Conservation (phyloP, 2,797 vertebrate genomes). For the Spinibarbus caldwelli region DNA sequence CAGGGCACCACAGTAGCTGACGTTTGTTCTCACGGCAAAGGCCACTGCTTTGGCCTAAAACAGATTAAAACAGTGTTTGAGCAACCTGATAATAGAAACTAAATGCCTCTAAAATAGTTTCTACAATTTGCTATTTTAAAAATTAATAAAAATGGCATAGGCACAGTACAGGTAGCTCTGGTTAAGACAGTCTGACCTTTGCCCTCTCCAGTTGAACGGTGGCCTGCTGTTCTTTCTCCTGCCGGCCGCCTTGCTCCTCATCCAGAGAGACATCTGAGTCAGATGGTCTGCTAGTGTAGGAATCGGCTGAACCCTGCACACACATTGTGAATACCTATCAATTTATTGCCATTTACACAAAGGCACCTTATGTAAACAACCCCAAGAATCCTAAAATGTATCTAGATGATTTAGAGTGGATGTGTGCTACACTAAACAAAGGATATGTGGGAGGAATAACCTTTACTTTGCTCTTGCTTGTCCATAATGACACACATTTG, state of each 20-base stretch:
- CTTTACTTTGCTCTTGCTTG: background rate
- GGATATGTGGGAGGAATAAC: slow-evolving; percentile 17
- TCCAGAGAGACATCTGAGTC: slow-evolving; percentile 99
- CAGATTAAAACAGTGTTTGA: slow-evolving; percentile 9
- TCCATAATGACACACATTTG: slow-evolving; percentile 9
- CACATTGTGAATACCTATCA: background rate
- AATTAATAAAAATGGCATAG: background rate
- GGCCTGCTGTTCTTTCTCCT: slow-evolving; percentile 96
- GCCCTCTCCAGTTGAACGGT: slow-evolving; percentile 94
- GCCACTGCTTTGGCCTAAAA: slow-evolving; percentile 92
- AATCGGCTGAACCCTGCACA: slow-evolving; percentile 96
- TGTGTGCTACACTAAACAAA: slow-evolving; percentile 1
- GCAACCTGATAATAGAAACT: background rate
- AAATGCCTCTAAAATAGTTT: no score
- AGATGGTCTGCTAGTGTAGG: slow-evolving; percentile 97
- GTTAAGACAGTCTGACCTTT: slow-evolving; percentile 79
- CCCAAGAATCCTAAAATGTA: background rate
- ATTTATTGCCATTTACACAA: background rate
- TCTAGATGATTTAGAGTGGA: background rate
- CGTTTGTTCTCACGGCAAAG: slow-evolving; percentile 96
- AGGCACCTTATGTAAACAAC: background rate
- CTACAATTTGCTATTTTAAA: background rate
- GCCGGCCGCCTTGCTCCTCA: slow-evolving; percentile 93
- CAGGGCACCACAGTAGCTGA: slow-evolving; percentile 95
- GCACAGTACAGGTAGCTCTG: background rate